phyloP scores from a whole-genome alignment of 2,888 invertebrate genomes.

The Sarcophaga variegata region DNA sequence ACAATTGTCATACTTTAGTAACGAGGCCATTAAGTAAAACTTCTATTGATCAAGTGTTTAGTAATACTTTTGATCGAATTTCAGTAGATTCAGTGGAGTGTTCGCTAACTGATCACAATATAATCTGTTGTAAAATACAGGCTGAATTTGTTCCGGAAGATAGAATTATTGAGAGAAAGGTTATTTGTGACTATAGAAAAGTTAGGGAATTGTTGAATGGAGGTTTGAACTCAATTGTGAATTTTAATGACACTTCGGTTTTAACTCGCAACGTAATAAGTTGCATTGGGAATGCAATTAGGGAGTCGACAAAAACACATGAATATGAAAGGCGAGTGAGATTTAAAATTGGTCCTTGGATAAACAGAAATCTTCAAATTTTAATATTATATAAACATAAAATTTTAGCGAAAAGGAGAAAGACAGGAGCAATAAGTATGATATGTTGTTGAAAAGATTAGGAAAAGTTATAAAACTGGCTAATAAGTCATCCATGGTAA shows the following conservation, averaged over 20 bases:
- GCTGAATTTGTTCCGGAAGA: not conserved
- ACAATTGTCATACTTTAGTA: no score
- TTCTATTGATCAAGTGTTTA: slow-evolving; percentile 35
- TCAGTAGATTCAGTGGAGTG: slow-evolving; percentile 21
- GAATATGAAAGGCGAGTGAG: not conserved
- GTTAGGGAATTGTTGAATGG: not conserved
- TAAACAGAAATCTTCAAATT: not conserved
- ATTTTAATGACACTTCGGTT: not conserved
- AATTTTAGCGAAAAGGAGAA: not conserved
- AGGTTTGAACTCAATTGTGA: not conserved
- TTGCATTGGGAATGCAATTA: not conserved
- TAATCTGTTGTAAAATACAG: slow-evolving; percentile 13
- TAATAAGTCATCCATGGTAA: not conserved
- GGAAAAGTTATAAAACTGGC: slow-evolving; percentile 3
- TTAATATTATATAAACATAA: slow-evolving; percentile 5
- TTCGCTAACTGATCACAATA: slow-evolving; percentile 14
- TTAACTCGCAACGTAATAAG: no score
- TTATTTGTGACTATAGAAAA: not conserved
- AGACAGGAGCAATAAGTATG: not conserved
- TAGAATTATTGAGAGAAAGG: no score
- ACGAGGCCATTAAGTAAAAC: slow-evolving; percentile 20
- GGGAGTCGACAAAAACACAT: no score
- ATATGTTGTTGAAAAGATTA: not conserved
- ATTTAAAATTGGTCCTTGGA: not conserved
- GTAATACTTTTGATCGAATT: slow-evolving; percentile 10